Conservation (phyloP, 2,113 vertebrate genomes). For the Dipodomys spectabilis region DNA sequence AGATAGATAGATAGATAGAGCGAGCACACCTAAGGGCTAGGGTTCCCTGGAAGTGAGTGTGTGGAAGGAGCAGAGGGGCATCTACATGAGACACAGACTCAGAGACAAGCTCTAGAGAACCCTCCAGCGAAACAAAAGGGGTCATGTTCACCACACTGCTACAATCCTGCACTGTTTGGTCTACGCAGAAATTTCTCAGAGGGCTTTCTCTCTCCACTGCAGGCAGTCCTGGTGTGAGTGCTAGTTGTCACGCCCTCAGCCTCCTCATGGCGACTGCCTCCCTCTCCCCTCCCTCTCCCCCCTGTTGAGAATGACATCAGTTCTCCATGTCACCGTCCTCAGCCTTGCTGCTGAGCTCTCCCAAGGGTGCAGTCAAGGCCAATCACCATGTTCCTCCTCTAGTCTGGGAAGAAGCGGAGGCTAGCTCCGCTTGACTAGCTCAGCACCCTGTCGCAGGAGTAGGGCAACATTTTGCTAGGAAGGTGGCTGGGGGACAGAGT, state of each 20-base stretch:
- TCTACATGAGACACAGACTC: not conserved
- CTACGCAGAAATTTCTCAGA: conserved; percentile 23
- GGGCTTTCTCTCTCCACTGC: conserved; percentile 29
- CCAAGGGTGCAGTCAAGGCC: conserved; percentile 50
- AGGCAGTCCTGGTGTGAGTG: not conserved
- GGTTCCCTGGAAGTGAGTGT: not conserved
- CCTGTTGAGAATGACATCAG: conserved; percentile 73
- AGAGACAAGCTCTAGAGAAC: conserved; percentile 14
- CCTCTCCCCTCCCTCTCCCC: not conserved
- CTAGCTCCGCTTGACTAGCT: not conserved
- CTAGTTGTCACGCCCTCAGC: not conserved
- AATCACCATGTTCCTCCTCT: conserved; percentile 18
- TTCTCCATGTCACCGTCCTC: conserved; percentile 52
- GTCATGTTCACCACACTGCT: not conserved
- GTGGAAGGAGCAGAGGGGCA: not conserved
- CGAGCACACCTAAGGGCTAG: not conserved
- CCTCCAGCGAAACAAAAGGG: not conserved
- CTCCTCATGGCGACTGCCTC: not conserved
- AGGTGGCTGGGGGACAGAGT: not conserved
- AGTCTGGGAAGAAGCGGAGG: not conserved
- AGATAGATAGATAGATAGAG: too few relatives aligned
- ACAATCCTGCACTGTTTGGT: not conserved
- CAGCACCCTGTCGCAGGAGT: not conserved
- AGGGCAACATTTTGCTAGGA: conserved; percentile 31
- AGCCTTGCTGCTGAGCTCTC: conserved; percentile 55